phyloP scores from a whole-genome alignment of 2,888 invertebrate species.

The Linyphia triangularis region DNA sequence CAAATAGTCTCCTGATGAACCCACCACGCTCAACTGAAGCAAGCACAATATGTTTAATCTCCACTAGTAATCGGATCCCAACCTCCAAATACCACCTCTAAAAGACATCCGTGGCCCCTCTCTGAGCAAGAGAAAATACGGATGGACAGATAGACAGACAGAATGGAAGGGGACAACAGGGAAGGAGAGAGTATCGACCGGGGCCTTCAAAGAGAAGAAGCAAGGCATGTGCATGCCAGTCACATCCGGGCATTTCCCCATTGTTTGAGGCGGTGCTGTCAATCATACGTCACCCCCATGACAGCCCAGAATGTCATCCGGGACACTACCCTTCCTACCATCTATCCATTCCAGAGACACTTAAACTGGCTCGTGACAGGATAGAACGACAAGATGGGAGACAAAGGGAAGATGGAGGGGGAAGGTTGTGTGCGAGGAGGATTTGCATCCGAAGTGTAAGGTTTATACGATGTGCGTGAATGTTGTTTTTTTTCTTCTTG shows the following conservation, averaged over 20 bases:
- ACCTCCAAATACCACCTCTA: slow-evolving; percentile 44
- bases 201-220: slow-evolving; percentile 27
- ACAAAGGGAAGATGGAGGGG: slow-evolving; percentile 20
- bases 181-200: slow-evolving; percentile 54
- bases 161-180: background rate
- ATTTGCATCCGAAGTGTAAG: slow-evolving; percentile 74
- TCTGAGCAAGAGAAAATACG: slow-evolving; percentile 22
- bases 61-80: too few species aligned
- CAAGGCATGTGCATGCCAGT: slow-evolving; percentile 72
- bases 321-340: slow-evolving; percentile 40
- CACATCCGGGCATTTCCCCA: slow-evolving; percentile 73
- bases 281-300: slow-evolving; percentile 71
- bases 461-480: slow-evolving; percentile 70
- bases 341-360: slow-evolving; percentile 41
- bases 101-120: slow-evolving; percentile 29
- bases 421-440: background rate
- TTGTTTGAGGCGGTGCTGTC: slow-evolving; percentile 75
- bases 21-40: too few species aligned
- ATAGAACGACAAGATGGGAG: slow-evolving; percentile 48
- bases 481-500: slow-evolving; percentile 14
- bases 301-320: slow-evolving; percentile 73
- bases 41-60: too few species aligned
- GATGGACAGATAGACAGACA: slow-evolving; percentile 66
- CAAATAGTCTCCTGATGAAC: too few species aligned
- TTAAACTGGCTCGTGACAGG: slow-evolving; percentile 67